phyloP scores from a whole-genome alignment of 2,113 vertebrate genomes.

The Scolopax mira region DNA sequence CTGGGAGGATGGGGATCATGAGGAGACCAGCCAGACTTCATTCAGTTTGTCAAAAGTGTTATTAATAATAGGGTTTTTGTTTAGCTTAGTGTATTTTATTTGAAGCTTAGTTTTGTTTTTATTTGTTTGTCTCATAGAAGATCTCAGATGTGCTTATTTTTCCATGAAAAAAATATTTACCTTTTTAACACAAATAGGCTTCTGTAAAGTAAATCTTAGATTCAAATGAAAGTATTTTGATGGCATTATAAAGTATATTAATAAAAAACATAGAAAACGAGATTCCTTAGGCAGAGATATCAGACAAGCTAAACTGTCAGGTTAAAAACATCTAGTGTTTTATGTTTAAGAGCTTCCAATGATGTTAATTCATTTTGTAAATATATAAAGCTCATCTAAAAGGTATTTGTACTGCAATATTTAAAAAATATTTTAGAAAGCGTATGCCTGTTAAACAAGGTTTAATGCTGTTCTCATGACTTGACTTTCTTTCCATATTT shows the following conservation, averaged over 20 bases:
- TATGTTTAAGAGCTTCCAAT: background rate
- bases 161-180: background rate
- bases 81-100: background rate
- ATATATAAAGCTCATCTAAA: background rate
- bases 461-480: background rate
- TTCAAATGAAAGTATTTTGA: background rate
- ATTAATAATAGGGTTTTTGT: background rate
- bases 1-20: background rate
- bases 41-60: background rate
- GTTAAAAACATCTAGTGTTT: background rate
- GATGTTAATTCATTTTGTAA: background rate
- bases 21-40: background rate
- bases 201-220: background rate
- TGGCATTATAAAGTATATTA: background rate
- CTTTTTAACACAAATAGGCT: background rate
- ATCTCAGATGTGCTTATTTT: background rate
- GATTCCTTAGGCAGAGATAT: background rate
- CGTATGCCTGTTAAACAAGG: background rate
- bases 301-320: background rate
- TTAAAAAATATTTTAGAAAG: background rate
- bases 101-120: background rate
- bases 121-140: background rate
- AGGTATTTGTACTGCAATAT: background rate
- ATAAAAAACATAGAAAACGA: background rate
- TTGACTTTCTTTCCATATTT: background rate